These are phyloP conservation scores for Lindbergichthys nudifrons DNA, from an alignment of 2,797 vertebrate genomes.

Conservation along the genomic window DNA sequence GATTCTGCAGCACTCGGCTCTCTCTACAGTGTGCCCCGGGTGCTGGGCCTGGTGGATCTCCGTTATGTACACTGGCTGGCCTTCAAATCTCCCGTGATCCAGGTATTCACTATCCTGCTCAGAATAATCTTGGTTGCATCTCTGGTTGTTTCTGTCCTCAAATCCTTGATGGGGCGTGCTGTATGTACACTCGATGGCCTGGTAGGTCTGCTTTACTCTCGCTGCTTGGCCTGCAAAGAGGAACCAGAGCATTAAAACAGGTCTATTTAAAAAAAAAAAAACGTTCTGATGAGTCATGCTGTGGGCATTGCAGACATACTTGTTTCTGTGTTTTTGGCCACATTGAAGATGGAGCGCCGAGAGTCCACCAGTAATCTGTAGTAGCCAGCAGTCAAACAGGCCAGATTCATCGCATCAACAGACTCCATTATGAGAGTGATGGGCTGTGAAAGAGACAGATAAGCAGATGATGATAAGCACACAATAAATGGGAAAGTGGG, in stretches of 20 bases:
- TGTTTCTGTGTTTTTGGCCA: slow-evolving; percentile 90
- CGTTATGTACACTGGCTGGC: slow-evolving; percentile 90
- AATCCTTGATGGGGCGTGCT: slow-evolving; percentile 89
- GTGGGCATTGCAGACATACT: slow-evolving; percentile 66
- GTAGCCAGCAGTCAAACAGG: slow-evolving; percentile 98
- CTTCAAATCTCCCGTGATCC: slow-evolving; percentile 85
- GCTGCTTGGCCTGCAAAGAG: slow-evolving; percentile 86
- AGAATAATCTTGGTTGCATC: slow-evolving; percentile 87
- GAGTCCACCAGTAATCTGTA: slow-evolving; percentile 97
- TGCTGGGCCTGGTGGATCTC: slow-evolving; percentile 89
- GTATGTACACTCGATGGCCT: slow-evolving; percentile 94
- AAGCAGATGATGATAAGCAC: slow-evolving; percentile 56
- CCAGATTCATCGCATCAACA: slow-evolving; percentile 98
- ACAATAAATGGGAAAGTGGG: slow-evolving; percentile 40
- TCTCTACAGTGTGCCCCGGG: slow-evolving; percentile 84
- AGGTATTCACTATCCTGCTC: slow-evolving; percentile 87
- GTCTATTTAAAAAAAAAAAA: slow-evolving; percentile 11
- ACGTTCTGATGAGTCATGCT: slow-evolving; percentile 28
- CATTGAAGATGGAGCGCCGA: slow-evolving; percentile 97
- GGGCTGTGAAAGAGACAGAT: slow-evolving; percentile 88
- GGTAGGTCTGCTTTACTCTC: slow-evolving; percentile 89
- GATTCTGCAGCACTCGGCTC: slow-evolving; percentile 85
- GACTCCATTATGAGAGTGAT: slow-evolving; percentile 98
- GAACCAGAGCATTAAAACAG: slow-evolving; percentile 45
- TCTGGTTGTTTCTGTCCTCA: slow-evolving; percentile 88